Conservation (phyloP, 2,888 invertebrate genomes). For the Pocota personata region DNA sequence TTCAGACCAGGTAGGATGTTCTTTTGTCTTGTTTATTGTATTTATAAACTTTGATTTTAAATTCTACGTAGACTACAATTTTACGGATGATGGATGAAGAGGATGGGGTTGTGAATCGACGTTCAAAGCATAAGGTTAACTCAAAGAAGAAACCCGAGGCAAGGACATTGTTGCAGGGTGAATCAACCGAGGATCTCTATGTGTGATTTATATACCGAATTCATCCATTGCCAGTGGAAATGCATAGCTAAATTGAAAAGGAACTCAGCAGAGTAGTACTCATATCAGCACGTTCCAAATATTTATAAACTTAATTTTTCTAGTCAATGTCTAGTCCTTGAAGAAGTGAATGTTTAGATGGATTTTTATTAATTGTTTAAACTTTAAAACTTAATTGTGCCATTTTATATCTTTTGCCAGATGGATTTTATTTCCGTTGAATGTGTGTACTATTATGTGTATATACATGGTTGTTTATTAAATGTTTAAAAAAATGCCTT, state of each 20-base stretch:
- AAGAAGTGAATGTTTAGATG: slow-evolving; percentile 2
- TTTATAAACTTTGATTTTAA: slow-evolving; percentile 25
- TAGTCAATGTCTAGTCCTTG: slow-evolving; percentile 52
- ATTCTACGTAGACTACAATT: slow-evolving; percentile 82
- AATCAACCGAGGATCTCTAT: slow-evolving; percentile 82
- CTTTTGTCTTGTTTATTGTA: background rate
- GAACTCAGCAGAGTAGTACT: background rate
- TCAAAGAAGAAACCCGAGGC: slow-evolving; percentile 79
- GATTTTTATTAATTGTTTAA: slow-evolving; percentile 4
- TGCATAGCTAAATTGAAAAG: background rate
- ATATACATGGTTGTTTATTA: slow-evolving; percentile 57
- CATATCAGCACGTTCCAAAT: slow-evolving; percentile 20
- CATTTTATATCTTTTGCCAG: slow-evolving; percentile 49
- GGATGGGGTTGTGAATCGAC: slow-evolving; percentile 81
- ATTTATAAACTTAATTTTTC: slow-evolving; percentile 22
- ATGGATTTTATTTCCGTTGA: slow-evolving; percentile 41
- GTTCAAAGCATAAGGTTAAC: slow-evolving; percentile 77
- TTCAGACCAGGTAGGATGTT: slow-evolving; percentile 86
- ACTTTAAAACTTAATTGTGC: slow-evolving; percentile 33
- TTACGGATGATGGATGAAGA: slow-evolving; percentile 83
- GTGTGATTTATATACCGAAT: slow-evolving; percentile 72
- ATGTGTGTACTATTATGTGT: slow-evolving; percentile 30
- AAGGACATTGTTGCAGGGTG: slow-evolving; percentile 80
- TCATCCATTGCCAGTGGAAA: slow-evolving; percentile 1
- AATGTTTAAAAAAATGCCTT: slow-evolving; percentile 32